Percentiles rank a stretch among this genome's conserved stretches.
These are phyloP conservation scores for Erythrocebus patas DNA, from an alignment of 2,113 vertebrate genomes.

Conservation along the genomic window DNA sequence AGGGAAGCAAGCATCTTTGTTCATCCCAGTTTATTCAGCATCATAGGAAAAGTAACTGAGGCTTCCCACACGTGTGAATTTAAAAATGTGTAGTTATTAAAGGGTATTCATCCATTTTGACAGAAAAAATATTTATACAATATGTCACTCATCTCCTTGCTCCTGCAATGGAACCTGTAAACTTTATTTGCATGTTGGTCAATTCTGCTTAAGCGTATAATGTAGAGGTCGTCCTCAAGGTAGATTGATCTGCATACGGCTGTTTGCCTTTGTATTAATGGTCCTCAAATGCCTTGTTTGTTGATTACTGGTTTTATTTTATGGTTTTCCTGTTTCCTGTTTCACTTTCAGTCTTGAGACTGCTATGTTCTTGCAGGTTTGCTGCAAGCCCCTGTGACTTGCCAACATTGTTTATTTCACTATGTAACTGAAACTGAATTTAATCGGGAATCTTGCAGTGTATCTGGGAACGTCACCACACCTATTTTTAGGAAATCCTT, in stretches of 20 bases:
- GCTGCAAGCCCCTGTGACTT: accelerated
- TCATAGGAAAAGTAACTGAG: not conserved
- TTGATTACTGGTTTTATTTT: not conserved
- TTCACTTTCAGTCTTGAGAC: not conserved
- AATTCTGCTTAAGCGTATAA: not conserved
- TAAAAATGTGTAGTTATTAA: not conserved
- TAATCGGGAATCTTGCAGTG: not conserved
- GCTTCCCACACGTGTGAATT: not conserved
- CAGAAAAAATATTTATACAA: not conserved
- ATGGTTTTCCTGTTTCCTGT: not conserved
- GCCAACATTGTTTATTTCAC: not conserved
- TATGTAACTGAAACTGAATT: not conserved
- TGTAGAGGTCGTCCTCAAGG: accelerated
- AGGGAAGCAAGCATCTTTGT: accelerated
- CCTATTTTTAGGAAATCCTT: not conserved
- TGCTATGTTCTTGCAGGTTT: not conserved
- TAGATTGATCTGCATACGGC: accelerated
- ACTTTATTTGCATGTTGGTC: not conserved
- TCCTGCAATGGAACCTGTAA: not conserved
- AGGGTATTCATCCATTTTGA: not conserved
- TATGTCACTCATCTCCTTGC: not conserved
- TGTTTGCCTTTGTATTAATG: not conserved
- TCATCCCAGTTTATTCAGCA: not conserved
- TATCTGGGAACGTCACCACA: too few relatives aligned
- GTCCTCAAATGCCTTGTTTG: not conserved